Evolutionary conservation across 64 coral and sea anemone species (phyloP).

Genomic region (Astreopora myriophthalma): DNA sequence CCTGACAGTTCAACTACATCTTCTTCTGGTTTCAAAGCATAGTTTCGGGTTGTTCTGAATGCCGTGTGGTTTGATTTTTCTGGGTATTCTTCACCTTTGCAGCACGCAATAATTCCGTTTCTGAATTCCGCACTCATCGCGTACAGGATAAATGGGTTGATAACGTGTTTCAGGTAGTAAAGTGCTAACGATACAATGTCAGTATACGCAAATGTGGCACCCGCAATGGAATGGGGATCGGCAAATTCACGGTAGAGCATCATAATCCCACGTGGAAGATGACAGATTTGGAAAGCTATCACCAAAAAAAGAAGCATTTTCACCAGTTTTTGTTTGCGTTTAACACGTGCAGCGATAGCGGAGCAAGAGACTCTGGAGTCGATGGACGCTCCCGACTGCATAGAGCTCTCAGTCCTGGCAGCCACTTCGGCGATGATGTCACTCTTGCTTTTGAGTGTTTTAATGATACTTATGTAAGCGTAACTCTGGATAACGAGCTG

Average conservation of each 20-base stretch:
- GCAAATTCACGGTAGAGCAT: constrained; percentile 69
- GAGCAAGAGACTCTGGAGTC: constrained; percentile 2
- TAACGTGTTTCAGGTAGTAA: constrained; percentile 64
- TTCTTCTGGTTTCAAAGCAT: neutral
- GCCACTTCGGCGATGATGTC: constrained; percentile 6
- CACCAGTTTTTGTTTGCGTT: constrained; percentile 59
- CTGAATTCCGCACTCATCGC: constrained; percentile 55
- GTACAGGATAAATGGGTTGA: constrained; percentile 60
- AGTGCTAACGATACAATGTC: constrained; percentile 53
- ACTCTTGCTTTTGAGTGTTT: constrained; percentile 35
- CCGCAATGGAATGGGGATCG: neutral
- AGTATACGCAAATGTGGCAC: constrained; percentile 1
- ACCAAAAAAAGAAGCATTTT: constrained; percentile 83
- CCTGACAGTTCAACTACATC: neutral
- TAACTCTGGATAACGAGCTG: constrained; percentile 39
- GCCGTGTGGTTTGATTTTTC: neutral
- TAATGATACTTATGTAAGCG: constrained; percentile 36
- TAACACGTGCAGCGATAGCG: constrained; percentile 25
- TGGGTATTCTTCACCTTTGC: neutral
- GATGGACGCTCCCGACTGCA: neutral
- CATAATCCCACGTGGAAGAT: constrained; percentile 74
- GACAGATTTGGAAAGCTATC: constrained; percentile 59
- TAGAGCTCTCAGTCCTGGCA: neutral
- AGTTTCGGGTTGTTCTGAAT: neutral
- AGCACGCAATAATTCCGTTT: neutral